Base-by-base conservation (phyloP, 2,888 invertebrate genomes). In the Gandaritis pyraliata region DNA sequence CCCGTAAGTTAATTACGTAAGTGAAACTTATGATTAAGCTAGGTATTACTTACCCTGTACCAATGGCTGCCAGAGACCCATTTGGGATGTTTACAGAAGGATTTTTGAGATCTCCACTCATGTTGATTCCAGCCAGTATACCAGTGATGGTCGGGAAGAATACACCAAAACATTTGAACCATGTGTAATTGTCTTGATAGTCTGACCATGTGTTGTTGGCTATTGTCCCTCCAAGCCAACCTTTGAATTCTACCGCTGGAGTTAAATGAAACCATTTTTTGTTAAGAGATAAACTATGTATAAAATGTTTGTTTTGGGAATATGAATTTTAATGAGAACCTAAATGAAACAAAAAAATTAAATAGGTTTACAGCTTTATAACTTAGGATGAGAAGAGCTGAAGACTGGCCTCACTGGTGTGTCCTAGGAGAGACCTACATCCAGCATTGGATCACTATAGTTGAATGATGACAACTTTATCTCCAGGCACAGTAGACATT, bases 101-200 rank as follows among this genome's bases (percentile, higher is more conserved):
- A 72, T 98, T 96, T 72, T 95, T 94, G 59, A 99, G 93, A 86
- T 99, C 99, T 12, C 98, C 98, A 81, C 98, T 98, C 99, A 99
- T 99, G 82, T 99, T 99, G 73, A 99, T 98, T 36, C 99, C 99
- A 6, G 99, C 98, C 70, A 99, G 92, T 66, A 99, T 97, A 13
- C 99, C 99, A 49, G 99, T 98, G 29, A 99, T 97, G 0, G 99
- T 98, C 12, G 99, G 98, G 84, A 99, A 99, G 88, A 99, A 99
- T 1, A 99, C 97, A 33, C 99, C 99, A 87, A 99, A 98, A 43
- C 98, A 98, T 53, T 96, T 96, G 88, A 99, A 99, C 97, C 98
- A 99, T 64, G 95, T 96, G 76, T 98, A 96, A 8, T 95, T 95
- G 57, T 95, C 94, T 55, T 94, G 93, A 87, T 97, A 98, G 55